phyloP scores from a whole-genome alignment of 2,888 invertebrate species.

The Rhabditoides inermis region DNA sequence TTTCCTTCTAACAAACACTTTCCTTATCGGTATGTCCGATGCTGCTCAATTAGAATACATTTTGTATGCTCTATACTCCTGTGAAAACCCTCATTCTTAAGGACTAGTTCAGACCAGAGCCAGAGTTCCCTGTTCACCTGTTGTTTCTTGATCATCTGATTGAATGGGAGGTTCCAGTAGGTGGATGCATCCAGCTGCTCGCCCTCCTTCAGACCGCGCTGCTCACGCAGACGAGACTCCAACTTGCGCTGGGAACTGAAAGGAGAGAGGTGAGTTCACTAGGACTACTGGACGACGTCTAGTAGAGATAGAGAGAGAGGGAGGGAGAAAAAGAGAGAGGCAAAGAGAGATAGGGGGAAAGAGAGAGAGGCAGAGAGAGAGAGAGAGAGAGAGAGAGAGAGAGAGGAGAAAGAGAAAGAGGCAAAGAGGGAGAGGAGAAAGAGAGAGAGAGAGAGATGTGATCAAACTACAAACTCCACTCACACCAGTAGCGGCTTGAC shows the following conservation, averaged over 20 bases:
- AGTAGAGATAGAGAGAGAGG: too few relatives aligned
- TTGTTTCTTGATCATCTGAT: conserved; percentile 28
- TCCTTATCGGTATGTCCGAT: too few relatives aligned
- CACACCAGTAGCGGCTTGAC: conserved; percentile 23
- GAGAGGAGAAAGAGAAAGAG: too few relatives aligned
- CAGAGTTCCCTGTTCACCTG: too few relatives aligned
- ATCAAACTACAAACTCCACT: too few relatives aligned
- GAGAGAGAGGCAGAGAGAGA: too few relatives aligned
- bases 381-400: background rate
- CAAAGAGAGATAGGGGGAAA: background rate
- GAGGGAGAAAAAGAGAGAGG: background rate
- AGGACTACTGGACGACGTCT: background rate
- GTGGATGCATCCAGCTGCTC: conserved; percentile 24
- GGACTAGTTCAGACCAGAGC: too few relatives aligned
- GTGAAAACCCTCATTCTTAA: too few relatives aligned
- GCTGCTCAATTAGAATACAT: too few relatives aligned
- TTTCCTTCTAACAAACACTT: too few relatives aligned
- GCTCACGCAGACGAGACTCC: conserved; percentile 21
- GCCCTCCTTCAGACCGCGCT: conserved; percentile 13
- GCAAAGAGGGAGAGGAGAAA: background rate
- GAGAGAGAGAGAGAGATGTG: background rate
- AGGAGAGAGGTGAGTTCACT: background rate
- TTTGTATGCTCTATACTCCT: too few relatives aligned
- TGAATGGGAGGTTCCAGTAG: conserved; percentile 35
- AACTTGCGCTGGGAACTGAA: conserved; percentile 26